A percentile compares a stretch with the other conserved stretches of the same genome.
phyloP scores from a whole-genome alignment of 2,113 vertebrate genomes.

The Cranoglanis bouderius region DNA sequence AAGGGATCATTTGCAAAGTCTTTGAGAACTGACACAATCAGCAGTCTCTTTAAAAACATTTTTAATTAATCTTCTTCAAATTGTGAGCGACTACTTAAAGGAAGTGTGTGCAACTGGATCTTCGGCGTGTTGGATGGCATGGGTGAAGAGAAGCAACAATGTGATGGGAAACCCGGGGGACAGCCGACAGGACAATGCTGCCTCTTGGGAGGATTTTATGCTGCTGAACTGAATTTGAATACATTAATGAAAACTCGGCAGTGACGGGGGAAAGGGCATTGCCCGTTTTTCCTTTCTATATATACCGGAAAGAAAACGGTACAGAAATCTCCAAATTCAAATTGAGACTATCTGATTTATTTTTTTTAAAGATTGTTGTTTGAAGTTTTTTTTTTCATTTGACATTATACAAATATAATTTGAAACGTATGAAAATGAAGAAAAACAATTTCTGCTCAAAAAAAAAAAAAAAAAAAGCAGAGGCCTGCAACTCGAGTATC shows the following conservation, averaged over 20 bases:
- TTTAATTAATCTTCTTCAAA: slow-evolving; percentile 75
- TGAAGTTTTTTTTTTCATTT: neutral
- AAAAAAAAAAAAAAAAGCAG: slow-evolving; percentile 43
- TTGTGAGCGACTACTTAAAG: slow-evolving; percentile 66
- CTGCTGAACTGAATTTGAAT: slow-evolving; percentile 79
- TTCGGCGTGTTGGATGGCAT: slow-evolving; percentile 66
- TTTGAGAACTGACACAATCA: slow-evolving; percentile 68
- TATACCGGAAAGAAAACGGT: slow-evolving; percentile 63
- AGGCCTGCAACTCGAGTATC: slow-evolving; percentile 51
- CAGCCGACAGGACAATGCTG: slow-evolving; percentile 72
- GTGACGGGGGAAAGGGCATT: slow-evolving; percentile 49
- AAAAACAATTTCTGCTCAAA: slow-evolving; percentile 5
- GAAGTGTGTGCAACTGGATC: slow-evolving; percentile 53
- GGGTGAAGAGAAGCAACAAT: slow-evolving; percentile 68
- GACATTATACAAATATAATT: neutral
- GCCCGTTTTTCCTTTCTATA: slow-evolving; percentile 65
- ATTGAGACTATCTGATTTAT: neutral
- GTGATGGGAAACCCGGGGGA: slow-evolving; percentile 75
- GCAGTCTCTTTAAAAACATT: slow-evolving; percentile 60
- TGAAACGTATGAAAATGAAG: neutral
- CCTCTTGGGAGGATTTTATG: slow-evolving; percentile 77
- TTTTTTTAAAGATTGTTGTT: neutral
- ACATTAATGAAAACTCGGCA: slow-evolving; percentile 70
- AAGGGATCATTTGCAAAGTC: slow-evolving; percentile 62
- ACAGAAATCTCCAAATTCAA: slow-evolving; percentile 46